Evolutionary conservation across 2,797 vertebrate genomes (phyloP), one percentile per base, ranked within the genome.

Genomic region (Cynodonichthys magdalenae): DNA sequence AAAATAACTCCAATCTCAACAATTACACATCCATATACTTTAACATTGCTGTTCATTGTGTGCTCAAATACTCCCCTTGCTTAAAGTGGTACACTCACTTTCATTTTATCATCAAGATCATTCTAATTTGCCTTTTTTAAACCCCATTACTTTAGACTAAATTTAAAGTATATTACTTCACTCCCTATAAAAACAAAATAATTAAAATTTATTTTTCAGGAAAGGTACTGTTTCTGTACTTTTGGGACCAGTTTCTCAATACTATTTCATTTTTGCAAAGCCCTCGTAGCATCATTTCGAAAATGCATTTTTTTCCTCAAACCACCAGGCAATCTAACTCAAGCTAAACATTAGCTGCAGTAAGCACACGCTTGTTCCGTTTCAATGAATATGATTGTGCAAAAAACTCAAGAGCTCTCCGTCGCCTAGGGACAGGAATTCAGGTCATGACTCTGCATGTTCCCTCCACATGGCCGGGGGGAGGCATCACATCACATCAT

Each of bases 401-500:
- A 70, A 79, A 24, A 2, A 81, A 56, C 63, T 49, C 53, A 62
- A 18, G 66, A 58, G 69, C 58, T 55, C 18, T 41, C 68, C 18
- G 46, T 72, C 3, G 42, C 77, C 50, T 18, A 62, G 67, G 80
- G 79, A 59, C 52, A 68, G 2, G 7, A 49, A 70, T 74, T 45
- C 55, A 68, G 86, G 82, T 80, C 80, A 74, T 77, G 75, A 80
- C 81, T 82, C 75, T 71, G 70, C 75, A 63, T 80, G 80, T 79
- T 79, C 49, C 29, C 41, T 70, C 71, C 60, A 61, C 78, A 77
- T 60, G 41, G 70, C 85, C 68, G 10, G 45, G 28, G 24, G 76
- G 84, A 88, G 63, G 52, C 80, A 66, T 90, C 83, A 79, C 79
- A 80, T 78, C 53, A 42, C 57, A 87, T 90, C 83, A 83, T 82